Evolutionary conservation across 2,113 vertebrate species (phyloP), one percentile per base, ranked within the genome.

Genomic region (Hydrochoerus hydrochaeris): DNA sequence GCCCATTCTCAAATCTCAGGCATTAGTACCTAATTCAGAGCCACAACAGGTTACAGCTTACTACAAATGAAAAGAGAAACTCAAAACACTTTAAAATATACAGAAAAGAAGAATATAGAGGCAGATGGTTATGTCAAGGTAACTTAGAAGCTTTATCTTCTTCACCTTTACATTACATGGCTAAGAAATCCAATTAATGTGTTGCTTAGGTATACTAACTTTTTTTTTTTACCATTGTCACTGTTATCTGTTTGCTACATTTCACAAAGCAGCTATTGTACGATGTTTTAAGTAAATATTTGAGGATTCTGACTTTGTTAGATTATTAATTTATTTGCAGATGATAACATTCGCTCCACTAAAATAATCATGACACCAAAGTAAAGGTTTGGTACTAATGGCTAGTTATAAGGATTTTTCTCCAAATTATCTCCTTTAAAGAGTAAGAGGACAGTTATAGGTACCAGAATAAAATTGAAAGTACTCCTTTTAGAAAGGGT

Each of bases 261-360:
- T 97, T 73, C 65, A 49, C 88, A 12, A 93, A 87, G 46, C 4
- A 92, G 88, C 63, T 32, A 41, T 67, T 86, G 78, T 63, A 5
- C 3, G 94, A 5, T 13, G 62, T 85, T 97, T 65, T 83, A 86
- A 75, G 35, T 81, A 82, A 57, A 69, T n/a, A 81, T 52, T 52
- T 28, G 44, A 3, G 57, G 85, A 91, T 73, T 82, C 35, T 93
- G n/a, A 83, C 92, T 94, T 95, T 69, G 7, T 35, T 73, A 97
- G 19, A 38, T 78, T 97, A 57, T 63, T 58, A 2, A 94, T 44
- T 96, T 97, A 88, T 97, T 97, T 97, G 88, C 60, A 97, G 97
- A 97, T 82, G 62, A 17, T 80, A 9, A 14, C 80, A 77, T 84
- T 96, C 49, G 96, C 78, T 92, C 87, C 81, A 88, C 86, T 84